Base-by-base conservation (phyloP, 2,113 vertebrate genomes). In the Prunella fulvescens region DNA sequence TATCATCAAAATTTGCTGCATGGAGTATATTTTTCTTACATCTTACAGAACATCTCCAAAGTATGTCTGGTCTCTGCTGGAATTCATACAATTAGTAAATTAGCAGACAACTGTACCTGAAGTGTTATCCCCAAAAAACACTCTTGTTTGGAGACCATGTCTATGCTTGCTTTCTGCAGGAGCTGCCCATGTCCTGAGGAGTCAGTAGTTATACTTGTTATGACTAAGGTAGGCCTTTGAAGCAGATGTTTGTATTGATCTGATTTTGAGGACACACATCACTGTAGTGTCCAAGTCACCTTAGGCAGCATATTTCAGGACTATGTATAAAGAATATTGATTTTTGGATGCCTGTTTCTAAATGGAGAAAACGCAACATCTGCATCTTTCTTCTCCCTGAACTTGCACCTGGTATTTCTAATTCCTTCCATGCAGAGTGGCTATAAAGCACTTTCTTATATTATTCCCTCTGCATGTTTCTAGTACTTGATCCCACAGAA, bases 271-370 rank as follows among this genome's bases (percentile, higher is more conserved):
- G 88, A 86, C 90, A 72, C 92, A 47, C 88, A 95, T 94, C 72
- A 65, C 53, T 64, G 69, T 64, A 74, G n/a, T 74, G 65, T 84
- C n/a, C 77, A 78, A 93, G 92, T 90, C 93, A 92, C 92, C 95
- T 95, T 92, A 92, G 88, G 90, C 94, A 94, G 93, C 96, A 71
- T 81, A 90, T 95, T 96, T 93, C 90, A 92, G 69, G 91, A 57
- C 80, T 93, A 53, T 80, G 65, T 88, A 92, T 95, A 95, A 96
- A 74, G 69, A 90, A 69, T 96, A 96, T 96, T 94, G 95, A 96
- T 95, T 95, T 94, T 86, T 64, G 16, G 53, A 88, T 3, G 12
- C 72, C 71, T 90, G 11, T 95, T 96, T 94, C 92, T 95, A 95
- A 94, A 93, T 10, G 6, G 48, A 78, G 77, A 95, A 96, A 93